Conservation (phyloP, 2,888 invertebrate genomes). For the Molanna angustata region DNA sequence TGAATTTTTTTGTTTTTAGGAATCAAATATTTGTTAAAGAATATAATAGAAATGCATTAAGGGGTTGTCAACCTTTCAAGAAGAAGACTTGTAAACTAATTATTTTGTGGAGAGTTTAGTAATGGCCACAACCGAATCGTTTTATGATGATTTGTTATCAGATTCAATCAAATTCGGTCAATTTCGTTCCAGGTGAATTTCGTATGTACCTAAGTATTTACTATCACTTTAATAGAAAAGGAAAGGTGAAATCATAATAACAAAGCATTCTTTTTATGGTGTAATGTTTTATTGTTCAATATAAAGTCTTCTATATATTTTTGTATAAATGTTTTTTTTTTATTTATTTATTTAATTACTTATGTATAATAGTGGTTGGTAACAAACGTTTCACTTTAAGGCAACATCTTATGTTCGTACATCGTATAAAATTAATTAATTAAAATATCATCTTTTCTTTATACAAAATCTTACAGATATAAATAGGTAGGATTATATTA, state of each 20-base stretch:
- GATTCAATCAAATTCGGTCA: no score
- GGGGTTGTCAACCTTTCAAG: no score
- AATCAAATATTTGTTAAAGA: no score
- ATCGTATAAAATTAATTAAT: constrained; percentile 26
- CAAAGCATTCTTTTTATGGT: constrained; percentile 10
- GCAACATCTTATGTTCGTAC: constrained; percentile 31
- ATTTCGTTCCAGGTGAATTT: no score
- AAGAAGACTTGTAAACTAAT: no score
- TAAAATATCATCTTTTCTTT: constrained; percentile 20
- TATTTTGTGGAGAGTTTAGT: no score
- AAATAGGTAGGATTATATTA: constrained; percentile 34
- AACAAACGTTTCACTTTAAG: constrained; percentile 34
- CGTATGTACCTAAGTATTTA: neutral
- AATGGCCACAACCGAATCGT: no score
- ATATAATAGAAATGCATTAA: no score
- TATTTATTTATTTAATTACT: constrained; percentile 30
- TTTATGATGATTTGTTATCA: no score
- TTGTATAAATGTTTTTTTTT: constrained; percentile 31
- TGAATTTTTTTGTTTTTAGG: no score
- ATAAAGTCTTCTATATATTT: constrained; percentile 33
- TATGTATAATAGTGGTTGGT: constrained; percentile 33
- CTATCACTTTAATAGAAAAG: neutral
- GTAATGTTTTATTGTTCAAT: constrained; percentile 32
- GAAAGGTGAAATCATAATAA: constrained; percentile 5
- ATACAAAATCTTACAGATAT: constrained; percentile 34